Evolutionary conservation across 2,888 invertebrate species (phyloP).

Genomic region (Acleris cristana): DNA sequence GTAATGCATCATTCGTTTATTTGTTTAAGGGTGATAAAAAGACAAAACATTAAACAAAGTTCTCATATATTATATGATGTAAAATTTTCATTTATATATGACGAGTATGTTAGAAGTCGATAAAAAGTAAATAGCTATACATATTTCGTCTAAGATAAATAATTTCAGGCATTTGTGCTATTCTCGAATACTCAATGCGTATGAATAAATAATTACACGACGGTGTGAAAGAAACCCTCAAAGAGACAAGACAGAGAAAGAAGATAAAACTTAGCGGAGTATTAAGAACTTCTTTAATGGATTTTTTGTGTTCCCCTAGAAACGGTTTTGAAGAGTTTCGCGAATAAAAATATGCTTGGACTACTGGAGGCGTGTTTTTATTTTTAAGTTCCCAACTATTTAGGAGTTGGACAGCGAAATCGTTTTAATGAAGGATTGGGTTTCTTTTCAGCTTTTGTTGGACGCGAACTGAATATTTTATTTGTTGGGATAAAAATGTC

Average conservation of each 20-base stretch:
- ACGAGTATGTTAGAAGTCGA: too few relatives aligned
- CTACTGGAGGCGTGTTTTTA: constrained; percentile 14
- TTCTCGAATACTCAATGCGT: too few relatives aligned
- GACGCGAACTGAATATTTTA: too few relatives aligned
- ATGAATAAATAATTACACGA: not conserved
- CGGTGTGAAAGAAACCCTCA: constrained; percentile 41
- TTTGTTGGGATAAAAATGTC: too few relatives aligned
- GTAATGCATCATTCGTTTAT: too few relatives aligned
- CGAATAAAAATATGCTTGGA: constrained; percentile 29
- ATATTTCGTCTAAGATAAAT: too few relatives aligned
- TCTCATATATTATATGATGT: too few relatives aligned
- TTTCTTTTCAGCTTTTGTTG: constrained; percentile 1
- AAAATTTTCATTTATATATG: too few relatives aligned
- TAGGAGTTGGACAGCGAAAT: constrained; percentile 27
- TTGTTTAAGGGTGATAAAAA: too few relatives aligned
- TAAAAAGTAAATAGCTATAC: too few relatives aligned
- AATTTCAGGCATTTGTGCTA: too few relatives aligned
- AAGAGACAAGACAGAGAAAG: constrained; percentile 44
- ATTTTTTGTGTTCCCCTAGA: constrained; percentile 45
- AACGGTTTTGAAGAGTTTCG: constrained; percentile 25
- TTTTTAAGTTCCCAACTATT: constrained; percentile 28
- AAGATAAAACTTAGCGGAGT: constrained; percentile 46
- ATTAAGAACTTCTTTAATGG: constrained; percentile 49
- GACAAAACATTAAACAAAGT: too few relatives aligned
- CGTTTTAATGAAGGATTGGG: constrained; percentile 16